Evolutionary conservation across 2,113 vertebrate genomes (phyloP).

Genomic region (Misgurnus anguillicaudatus): DNA sequence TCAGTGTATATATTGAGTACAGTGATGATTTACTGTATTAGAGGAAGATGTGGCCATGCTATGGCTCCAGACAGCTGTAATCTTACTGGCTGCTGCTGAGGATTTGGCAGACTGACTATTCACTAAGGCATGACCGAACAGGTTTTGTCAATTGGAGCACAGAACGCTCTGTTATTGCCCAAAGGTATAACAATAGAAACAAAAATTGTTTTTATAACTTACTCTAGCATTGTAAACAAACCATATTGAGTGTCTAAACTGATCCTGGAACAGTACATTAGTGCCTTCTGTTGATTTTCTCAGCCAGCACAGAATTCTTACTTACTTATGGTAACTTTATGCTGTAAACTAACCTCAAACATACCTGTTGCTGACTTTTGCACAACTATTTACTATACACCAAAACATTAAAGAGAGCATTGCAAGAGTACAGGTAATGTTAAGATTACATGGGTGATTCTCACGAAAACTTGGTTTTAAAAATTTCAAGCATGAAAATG

Average conservation of each 20-base stretch:
- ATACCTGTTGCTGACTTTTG: not conserved
- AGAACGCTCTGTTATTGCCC: conserved; percentile 20
- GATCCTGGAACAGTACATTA: not conserved
- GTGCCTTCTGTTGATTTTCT: not conserved
- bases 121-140: conserved; percentile 62
- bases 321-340: not conserved
- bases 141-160: conserved; percentile 43
- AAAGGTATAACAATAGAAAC: not conserved
- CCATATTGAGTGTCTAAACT: not conserved
- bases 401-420: too few species aligned
- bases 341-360: not conserved
- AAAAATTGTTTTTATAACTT: not conserved
- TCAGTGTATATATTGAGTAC: not conserved
- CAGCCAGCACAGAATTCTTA: not conserved
- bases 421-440: not conserved
- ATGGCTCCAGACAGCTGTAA: conserved; percentile 47
- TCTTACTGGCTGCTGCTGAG: conserved; percentile 44
- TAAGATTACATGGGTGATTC: too few species aligned
- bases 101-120: conserved; percentile 60
- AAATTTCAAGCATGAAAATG: too few species aligned
- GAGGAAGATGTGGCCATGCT: not conserved
- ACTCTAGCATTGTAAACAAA: not conserved
- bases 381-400: not conserved
- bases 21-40: conserved; percentile 21
- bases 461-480: too few species aligned